phyloP scores from a whole-genome alignment of 2,113 vertebrate genomes.

The Dendrocopos noguchii region DNA sequence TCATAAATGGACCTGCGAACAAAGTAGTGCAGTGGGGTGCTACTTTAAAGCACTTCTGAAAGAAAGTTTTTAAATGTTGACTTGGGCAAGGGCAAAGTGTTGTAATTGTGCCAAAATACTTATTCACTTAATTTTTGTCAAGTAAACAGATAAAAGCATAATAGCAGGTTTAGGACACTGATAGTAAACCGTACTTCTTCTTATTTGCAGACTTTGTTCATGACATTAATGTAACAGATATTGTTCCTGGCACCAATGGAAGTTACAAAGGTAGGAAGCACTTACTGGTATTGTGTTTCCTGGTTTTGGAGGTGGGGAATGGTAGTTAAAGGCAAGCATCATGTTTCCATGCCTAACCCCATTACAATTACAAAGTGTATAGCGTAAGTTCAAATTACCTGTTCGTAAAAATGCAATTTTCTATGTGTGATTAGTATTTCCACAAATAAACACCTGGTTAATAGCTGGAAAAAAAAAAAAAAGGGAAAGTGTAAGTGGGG shows the following conservation, averaged over 20 bases:
- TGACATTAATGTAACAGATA: slow-evolving; percentile 85
- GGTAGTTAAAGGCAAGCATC: background rate
- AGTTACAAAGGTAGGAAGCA: slow-evolving; percentile 84
- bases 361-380: background rate
- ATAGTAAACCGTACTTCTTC: background rate
- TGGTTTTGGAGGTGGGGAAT: background rate
- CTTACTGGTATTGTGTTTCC: background rate
- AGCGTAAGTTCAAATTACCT: rapidly evolving
- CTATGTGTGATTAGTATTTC: background rate
- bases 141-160: background rate
- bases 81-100: background rate
- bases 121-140: background rate
- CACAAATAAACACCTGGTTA: background rate
- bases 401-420: background rate
- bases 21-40: background rate
- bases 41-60: background rate
- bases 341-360: background rate
- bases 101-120: background rate
- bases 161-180: background rate
- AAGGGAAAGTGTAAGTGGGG: no score
- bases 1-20: background rate
- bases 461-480: background rate
- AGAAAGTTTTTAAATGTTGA: background rate
- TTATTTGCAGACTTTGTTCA: slow-evolving; percentile 86
- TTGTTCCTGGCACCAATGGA: slow-evolving; percentile 86